phyloP scores from a whole-genome alignment of 2,888 invertebrate species.

The Petrolisthes manimaculis region DNA sequence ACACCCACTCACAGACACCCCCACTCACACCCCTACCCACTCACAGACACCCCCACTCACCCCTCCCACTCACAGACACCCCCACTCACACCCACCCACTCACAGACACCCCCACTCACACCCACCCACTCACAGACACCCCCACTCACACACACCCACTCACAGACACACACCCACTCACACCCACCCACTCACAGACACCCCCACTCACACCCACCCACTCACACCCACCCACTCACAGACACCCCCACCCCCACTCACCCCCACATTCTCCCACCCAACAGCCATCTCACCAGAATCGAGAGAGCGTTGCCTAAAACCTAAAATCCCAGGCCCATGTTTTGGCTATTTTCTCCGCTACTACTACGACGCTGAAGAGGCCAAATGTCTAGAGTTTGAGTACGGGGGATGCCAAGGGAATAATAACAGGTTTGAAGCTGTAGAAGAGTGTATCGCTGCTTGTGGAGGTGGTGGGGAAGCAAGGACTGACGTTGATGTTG shows the following conservation, averaged over 20 bases:
- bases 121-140: too few species aligned
- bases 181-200: background rate
- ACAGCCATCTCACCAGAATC: too few species aligned
- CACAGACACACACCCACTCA: background rate
- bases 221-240: background rate
- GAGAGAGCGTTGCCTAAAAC: background rate
- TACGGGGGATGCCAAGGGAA: constrained; percentile 50
- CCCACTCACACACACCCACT: too few species aligned
- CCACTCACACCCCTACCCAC: too few species aligned
- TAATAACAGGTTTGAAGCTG: constrained; percentile 40
- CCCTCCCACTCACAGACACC: too few species aligned
- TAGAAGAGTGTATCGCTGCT: background rate
- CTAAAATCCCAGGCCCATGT: background rate
- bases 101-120: too few species aligned
- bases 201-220: background rate
- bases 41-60: too few species aligned
- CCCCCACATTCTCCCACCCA: too few species aligned
- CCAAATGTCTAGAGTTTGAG: constrained; percentile 19
- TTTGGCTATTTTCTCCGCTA: background rate
- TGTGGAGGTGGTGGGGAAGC: background rate
- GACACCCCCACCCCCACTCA: too few species aligned
- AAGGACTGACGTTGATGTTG: background rate
- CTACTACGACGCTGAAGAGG: background rate
- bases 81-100: too few species aligned
- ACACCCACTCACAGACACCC: too few species aligned